Percentiles rank a stretch among this genome's conserved stretches.
Evolutionary conservation across 2,888 invertebrate species (phyloP).

Genomic region (Caenorhabditis sulstoni): DNA sequence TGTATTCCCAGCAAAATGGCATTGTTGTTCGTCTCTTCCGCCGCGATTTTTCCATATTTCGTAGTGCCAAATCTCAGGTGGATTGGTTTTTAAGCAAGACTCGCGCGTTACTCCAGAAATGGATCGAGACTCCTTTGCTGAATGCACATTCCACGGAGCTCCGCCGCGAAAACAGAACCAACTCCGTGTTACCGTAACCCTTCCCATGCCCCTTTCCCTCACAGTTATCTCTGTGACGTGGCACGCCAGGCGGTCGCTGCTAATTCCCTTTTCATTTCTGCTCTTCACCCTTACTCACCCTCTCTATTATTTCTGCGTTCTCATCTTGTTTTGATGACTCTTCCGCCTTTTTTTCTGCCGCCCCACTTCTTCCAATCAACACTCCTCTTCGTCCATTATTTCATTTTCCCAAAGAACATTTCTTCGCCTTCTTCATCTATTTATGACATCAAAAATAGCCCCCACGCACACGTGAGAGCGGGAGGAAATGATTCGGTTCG

Average conservation of each 20-base stretch:
- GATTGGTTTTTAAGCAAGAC: background rate
- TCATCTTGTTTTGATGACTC: constrained; percentile 15
- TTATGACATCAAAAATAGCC: constrained; percentile 53
- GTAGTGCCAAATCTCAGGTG: background rate
- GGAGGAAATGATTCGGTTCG: constrained; percentile 12
- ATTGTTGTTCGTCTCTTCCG: constrained; percentile 20
- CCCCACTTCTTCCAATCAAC: background rate
- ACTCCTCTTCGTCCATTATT: constrained; percentile 8
- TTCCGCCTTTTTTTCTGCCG: background rate
- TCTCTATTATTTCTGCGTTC: constrained; percentile 6
- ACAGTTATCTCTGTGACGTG: no score
- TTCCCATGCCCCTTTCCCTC: no score
- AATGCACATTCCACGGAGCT: no score
- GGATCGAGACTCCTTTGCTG: background rate
- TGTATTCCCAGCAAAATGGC: constrained; percentile 7
- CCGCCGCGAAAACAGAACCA: no score
- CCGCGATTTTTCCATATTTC: background rate
- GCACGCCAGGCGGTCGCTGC: no score
- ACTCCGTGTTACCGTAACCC: no score
- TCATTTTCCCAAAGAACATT: no score
- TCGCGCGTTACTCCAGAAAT: no score
- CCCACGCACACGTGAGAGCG: background rate
- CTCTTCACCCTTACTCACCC: background rate
- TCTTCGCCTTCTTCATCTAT: constrained; percentile 16
- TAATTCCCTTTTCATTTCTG: no score